phyloP scores from a whole-genome alignment of 2,113 vertebrate species.

The Herpailurus yagouaroundi region DNA sequence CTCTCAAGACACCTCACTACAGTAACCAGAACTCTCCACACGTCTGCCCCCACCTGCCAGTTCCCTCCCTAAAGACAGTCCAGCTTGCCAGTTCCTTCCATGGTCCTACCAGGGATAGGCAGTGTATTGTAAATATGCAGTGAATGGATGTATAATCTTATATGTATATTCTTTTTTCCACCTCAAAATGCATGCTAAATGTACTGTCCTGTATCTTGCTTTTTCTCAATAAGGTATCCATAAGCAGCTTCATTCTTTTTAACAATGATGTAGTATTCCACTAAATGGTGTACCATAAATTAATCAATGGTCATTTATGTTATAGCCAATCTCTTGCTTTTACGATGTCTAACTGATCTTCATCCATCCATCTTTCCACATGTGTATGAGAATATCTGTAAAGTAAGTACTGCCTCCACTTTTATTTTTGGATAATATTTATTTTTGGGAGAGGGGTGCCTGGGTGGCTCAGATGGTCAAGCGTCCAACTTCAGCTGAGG shows the following conservation, averaged over 20 bases:
- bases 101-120: neutral
- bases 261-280: neutral
- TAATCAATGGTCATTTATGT: neutral
- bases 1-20: neutral
- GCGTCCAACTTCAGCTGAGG: too few species aligned
- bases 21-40: neutral
- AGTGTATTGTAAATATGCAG: neutral
- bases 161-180: neutral
- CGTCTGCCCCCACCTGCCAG: neutral
- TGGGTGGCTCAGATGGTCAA: too few species aligned
- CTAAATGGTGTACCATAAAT: neutral
- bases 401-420: neutral
- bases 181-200: neutral
- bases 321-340: neutral
- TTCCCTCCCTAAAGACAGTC: neutral
- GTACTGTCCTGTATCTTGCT: neutral
- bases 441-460: too few species aligned
- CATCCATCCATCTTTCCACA: neutral
- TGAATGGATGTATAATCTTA: neutral
- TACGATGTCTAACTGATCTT: neutral
- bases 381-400: neutral
- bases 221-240: neutral
- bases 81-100: neutral
- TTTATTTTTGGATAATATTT: too few species aligned
- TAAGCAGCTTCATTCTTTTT: neutral